Evolutionary conservation across 1,140 invertebrate species (phyloP), one percentile per base, ranked within the genome.

Genomic region (Rhysida immarginata): DNA sequence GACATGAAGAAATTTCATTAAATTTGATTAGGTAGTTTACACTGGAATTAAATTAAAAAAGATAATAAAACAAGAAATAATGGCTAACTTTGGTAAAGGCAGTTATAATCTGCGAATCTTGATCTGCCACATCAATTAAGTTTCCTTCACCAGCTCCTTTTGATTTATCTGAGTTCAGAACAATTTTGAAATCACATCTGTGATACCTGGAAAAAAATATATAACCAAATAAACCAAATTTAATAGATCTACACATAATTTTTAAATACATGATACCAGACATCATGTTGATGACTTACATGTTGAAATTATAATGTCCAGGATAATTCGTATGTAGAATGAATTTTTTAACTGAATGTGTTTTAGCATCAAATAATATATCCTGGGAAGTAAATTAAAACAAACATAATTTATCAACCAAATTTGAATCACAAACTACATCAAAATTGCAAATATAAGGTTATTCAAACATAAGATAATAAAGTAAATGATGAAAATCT

Each of bases 241-340:
- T 13, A 46, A 23, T 46, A 20, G 8, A 13, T 35, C 16, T 35
- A 35, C 5, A n/a, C n/a, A n/a, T n/a, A n/a, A n/a, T n/a, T n/a
- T n/a, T n/a, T n/a, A n/a, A n/a, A n/a, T n/a, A n/a, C n/a, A n/a
- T n/a, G n/a, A n/a, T n/a, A n/a, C n/a, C n/a, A n/a, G n/a, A n/a
- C n/a, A n/a, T n/a, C n/a, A n/a, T n/a, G n/a, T n/a, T n/a, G n/a
- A n/a, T n/a, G 16, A 54, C 48, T 70, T 70, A 96, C 85, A 95
- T 96, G 69, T 97, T 97, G 72, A 98, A 99, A 74, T 98, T 95
- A 72, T 96, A 98, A 74, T 99, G 95, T 1, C 95, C 95, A 18
- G 95, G 95, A 71, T 93, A 96, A 74, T 99, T 99, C 8, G 94
- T 96, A 69, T 98, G 96, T 44, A 99, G 75, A 20, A 99, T 86